These are phyloP conservation scores for Tribolium madens DNA, from an alignment of 1,140 invertebrate genomes.

Conservation along the genomic window DNA sequence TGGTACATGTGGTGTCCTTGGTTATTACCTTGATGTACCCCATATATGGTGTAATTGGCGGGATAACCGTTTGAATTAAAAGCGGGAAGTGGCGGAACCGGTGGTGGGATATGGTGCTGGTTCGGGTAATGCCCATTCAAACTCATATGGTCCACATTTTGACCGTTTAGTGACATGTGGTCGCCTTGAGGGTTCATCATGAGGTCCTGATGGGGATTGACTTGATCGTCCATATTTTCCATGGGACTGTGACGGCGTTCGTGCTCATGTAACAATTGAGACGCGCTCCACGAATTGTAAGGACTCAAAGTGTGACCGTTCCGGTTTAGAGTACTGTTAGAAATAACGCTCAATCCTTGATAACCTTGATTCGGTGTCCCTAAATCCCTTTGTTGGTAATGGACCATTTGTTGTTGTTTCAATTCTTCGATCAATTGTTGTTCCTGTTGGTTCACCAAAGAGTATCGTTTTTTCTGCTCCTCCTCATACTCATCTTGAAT, in stretches of 20 bases:
- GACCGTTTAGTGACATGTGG: constrained; percentile 63
- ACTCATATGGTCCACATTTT: constrained; percentile 42
- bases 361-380: constrained; percentile 59
- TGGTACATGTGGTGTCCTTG: constrained; percentile 64
- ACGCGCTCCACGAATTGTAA: constrained; percentile 72
- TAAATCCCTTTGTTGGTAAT: constrained; percentile 56
- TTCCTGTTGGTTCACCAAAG: constrained; percentile 66
- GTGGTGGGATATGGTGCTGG: constrained; percentile 60
- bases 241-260: constrained; percentile 69
- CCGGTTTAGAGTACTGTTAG: constrained; percentile 64
- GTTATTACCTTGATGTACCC: constrained; percentile 61
- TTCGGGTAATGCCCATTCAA: constrained; percentile 55
- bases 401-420: constrained; percentile 62
- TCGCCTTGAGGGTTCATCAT: constrained; percentile 58
- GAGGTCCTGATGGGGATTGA: constrained; percentile 57
- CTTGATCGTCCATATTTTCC: constrained; percentile 59
- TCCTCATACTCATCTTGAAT: constrained; percentile 65
- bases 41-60: constrained; percentile 65
- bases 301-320: constrained; percentile 68
- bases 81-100: constrained; percentile 64
- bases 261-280: constrained; percentile 72
- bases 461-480: constrained; percentile 67
- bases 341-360: constrained; percentile 63
- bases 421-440: constrained; percentile 65
- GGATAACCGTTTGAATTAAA: constrained; percentile 62